Base-by-base conservation (phyloP, 2,888 invertebrate species). In the Uropetala carovei region DNA sequence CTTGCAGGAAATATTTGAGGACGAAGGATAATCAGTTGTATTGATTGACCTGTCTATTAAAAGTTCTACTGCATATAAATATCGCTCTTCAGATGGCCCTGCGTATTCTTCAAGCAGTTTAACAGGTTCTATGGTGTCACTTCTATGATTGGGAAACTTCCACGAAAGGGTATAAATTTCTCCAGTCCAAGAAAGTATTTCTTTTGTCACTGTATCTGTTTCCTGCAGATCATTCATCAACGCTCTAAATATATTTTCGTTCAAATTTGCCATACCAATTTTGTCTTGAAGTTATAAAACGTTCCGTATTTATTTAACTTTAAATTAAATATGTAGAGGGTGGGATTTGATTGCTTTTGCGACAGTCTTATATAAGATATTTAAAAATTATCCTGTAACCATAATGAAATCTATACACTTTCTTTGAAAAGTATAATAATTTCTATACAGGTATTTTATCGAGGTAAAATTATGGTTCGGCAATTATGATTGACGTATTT, bases 181-280 rank as follows among this genome's bases (percentile, higher is more conserved):
- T 64, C 89, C 89, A 16, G 64, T 43, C 30, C 64, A 89, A 9
- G 60, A 64, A 64, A 89, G 59, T 43, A 89, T 89, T 18, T 89
- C 58, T 89, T 43, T 89, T 14, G 64, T 89, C 3, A 89, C 64
- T 43, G 0, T 43, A 89, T 89, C 89, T 14, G 14, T 27, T 22
- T 64, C 89, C 60, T 16, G 30, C 0, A 89, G 43, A 64, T 89
- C 89, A 18, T 60, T 43, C 8, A 64, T 30, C 9, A 89, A 11
- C 43, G 64, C 27, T 64, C 30, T 60, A 8, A 89, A 9, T 14
- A 64, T 11, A 30, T 89, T 89, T 89, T 89, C 89, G 58, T 89
- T 89, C 43, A 64, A 2, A 30, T 10, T 59, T 30, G 64, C 0
- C 89, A 89, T 89, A 22, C 43, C n/a, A n/a, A 4, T 83, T 18